Evolutionary conservation across 2,797 vertebrate genomes (phyloP).

Genomic region (Rhinophrynus dorsalis): DNA sequence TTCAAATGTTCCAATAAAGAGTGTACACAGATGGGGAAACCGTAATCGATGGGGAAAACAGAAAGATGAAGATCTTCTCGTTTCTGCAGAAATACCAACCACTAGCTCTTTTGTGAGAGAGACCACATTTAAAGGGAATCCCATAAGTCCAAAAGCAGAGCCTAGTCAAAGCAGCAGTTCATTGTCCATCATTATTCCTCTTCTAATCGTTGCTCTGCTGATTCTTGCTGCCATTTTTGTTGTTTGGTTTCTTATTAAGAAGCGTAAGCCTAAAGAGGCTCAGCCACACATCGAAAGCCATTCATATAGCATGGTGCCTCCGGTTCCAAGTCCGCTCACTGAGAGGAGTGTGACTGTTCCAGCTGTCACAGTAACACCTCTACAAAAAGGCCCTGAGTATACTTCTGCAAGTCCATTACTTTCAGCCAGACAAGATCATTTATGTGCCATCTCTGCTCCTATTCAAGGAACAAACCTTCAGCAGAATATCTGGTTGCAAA

Average conservation of each 20-base stretch:
- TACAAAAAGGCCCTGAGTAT: constrained; percentile 63
- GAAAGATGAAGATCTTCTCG: constrained; percentile 55
- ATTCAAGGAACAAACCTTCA: constrained; percentile 55
- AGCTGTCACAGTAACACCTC: constrained; percentile 79
- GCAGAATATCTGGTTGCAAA: constrained; percentile 69
- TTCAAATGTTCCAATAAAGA: constrained; percentile 53
- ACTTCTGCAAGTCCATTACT: constrained; percentile 57
- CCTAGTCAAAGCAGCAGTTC: constrained; percentile 64
- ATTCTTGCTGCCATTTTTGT: constrained; percentile 69
- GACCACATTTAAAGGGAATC: constrained; percentile 57
- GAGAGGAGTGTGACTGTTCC: constrained; percentile 74
- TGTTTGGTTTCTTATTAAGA: constrained; percentile 67
- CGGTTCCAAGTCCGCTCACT: constrained; percentile 52
- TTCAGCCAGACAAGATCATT: constrained; percentile 48
- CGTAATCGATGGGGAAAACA: constrained; percentile 70
- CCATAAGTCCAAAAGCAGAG: constrained; percentile 64
- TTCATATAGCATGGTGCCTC: constrained; percentile 30
- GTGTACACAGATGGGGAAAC: constrained; percentile 62
- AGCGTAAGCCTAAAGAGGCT: constrained; percentile 70
- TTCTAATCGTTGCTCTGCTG: constrained; percentile 67
- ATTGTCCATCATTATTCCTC: constrained; percentile 73
- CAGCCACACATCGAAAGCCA: constrained; percentile 56
- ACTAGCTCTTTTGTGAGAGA: constrained; percentile 56
- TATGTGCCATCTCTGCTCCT: constrained; percentile 48
- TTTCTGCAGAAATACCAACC: constrained; percentile 62